These are phyloP conservation scores for Schlechtendalia chinensis DNA, from an alignment of 1,140 invertebrate genomes.

Conservation along the genomic window DNA sequence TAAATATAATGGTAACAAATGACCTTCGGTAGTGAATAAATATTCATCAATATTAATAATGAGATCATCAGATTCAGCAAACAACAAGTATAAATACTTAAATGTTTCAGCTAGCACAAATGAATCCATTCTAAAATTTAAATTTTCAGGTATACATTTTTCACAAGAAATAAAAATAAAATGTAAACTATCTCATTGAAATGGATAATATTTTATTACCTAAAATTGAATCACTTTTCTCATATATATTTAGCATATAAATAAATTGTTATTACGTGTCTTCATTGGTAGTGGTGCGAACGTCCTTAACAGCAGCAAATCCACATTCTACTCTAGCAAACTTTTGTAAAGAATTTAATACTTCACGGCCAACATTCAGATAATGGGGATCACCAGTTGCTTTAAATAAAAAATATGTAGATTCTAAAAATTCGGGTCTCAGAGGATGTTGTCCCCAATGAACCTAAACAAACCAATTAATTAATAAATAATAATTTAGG, in stretches of 20 bases:
- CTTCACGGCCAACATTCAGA: constrained; percentile 85
- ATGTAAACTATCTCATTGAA: not conserved
- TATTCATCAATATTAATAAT: constrained; percentile 92
- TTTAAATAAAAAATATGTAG: constrained; percentile 93
- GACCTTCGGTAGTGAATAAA: constrained; percentile 95
- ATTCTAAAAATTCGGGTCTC: constrained; percentile 96
- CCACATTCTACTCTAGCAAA: constrained; percentile 91
- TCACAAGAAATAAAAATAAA: not conserved
- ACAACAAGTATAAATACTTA: constrained; percentile 94
- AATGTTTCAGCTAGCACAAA: constrained; percentile 97
- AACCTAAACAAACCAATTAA: constrained; percentile 62
- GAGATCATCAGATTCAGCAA: constrained; percentile 84
- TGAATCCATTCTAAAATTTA: constrained; percentile 82
- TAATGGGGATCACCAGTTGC: constrained; percentile 96
- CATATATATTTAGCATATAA: constrained; percentile 24
- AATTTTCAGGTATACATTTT: not conserved
- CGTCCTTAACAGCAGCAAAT: constrained; percentile 95
- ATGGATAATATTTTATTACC: constrained; percentile 4
- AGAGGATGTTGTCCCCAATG: constrained; percentile 98
- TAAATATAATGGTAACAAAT: constrained; percentile 85
- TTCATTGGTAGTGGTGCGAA: constrained; percentile 84
- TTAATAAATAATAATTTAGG: not conserved
- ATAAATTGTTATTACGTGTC: constrained; percentile 61
- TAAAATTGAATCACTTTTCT: not conserved
- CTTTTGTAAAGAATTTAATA: constrained; percentile 86